Evolutionary conservation across 1,140 invertebrate genomes (phyloP).

Genomic region (Heliconius hermathena): DNA sequence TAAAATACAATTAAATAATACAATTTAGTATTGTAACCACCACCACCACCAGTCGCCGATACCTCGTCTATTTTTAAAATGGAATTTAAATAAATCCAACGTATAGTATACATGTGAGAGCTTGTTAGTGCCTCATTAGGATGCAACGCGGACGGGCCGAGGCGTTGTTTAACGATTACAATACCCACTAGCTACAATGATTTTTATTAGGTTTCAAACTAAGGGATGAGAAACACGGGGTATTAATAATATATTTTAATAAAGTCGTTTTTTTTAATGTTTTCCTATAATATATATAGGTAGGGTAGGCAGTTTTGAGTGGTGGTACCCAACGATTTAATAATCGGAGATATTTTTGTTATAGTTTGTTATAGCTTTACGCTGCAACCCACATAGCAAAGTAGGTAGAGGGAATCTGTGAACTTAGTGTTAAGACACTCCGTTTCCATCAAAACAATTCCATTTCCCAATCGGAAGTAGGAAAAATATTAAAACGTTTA

Average conservation of each 20-base stretch:
- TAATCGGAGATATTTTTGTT: too few species aligned
- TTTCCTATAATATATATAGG: too few species aligned
- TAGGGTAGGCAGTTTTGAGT: too few species aligned
- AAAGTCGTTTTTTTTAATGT: neutral
- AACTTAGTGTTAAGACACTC: too few species aligned
- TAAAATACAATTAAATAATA: neutral
- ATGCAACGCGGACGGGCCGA: constrained; percentile 43
- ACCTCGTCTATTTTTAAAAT: constrained; percentile 23
- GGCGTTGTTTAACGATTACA: constrained; percentile 54
- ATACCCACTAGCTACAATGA: constrained; percentile 41
- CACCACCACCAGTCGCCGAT: neutral
- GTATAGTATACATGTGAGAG: constrained; percentile 22
- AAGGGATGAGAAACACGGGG: constrained; percentile 36
- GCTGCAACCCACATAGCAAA: too few species aligned
- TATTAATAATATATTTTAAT: neutral
- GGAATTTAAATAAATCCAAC: constrained; percentile 25
- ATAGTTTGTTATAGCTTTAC: too few species aligned
- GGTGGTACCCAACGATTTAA: too few species aligned
- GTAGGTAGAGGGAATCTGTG: too few species aligned
- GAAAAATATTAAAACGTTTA: too few species aligned
- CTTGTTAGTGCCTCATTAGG: constrained; percentile 54
- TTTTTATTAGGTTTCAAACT: constrained; percentile 44
- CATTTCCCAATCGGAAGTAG: too few species aligned
- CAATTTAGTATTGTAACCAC: neutral
- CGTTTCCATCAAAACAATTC: too few species aligned